phyloP scores from a whole-genome alignment of 2,888 invertebrate genomes.

The Andrena haemorrhoa region DNA sequence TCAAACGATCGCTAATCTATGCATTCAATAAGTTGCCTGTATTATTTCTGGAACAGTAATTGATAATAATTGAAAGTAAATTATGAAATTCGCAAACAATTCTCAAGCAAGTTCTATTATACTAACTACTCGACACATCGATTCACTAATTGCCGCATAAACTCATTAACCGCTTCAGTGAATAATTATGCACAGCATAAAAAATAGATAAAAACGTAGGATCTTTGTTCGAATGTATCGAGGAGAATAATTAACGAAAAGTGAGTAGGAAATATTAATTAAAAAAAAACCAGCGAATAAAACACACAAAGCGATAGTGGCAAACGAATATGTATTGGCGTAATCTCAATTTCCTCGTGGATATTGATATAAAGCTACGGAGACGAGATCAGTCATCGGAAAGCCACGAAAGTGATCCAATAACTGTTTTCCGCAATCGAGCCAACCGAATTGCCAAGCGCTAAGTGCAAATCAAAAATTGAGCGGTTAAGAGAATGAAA shows the following conservation, averaged over 20 bases:
- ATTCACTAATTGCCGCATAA: too few relatives aligned
- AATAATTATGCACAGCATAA: too few relatives aligned
- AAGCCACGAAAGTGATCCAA: conserved; percentile 25
- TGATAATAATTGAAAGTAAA: too few relatives aligned
- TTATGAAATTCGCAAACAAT: too few relatives aligned
- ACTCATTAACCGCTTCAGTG: too few relatives aligned
- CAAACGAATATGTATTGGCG: conserved; percentile 11
- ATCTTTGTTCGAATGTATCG: too few relatives aligned
- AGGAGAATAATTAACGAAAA: background rate
- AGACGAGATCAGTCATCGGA: conserved; percentile 35
- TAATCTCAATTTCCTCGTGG: conserved; percentile 43
- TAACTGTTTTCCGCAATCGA: conserved; percentile 15
- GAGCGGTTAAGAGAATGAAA: background rate
- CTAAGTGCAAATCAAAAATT: background rate
- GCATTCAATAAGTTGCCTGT: too few relatives aligned
- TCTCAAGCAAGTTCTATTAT: too few relatives aligned
- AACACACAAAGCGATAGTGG: conserved; percentile 28
- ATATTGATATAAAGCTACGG: conserved; percentile 50
- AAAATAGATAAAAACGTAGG: too few relatives aligned
- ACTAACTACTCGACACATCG: too few relatives aligned
- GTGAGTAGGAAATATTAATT: background rate
- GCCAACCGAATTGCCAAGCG: background rate
- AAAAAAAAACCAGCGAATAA: background rate
- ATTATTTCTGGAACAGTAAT: too few relatives aligned
- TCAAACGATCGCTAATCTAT: too few relatives aligned